Conservation (phyloP, 2,797 vertebrate species). For the Enteromius fasciolatus region DNA sequence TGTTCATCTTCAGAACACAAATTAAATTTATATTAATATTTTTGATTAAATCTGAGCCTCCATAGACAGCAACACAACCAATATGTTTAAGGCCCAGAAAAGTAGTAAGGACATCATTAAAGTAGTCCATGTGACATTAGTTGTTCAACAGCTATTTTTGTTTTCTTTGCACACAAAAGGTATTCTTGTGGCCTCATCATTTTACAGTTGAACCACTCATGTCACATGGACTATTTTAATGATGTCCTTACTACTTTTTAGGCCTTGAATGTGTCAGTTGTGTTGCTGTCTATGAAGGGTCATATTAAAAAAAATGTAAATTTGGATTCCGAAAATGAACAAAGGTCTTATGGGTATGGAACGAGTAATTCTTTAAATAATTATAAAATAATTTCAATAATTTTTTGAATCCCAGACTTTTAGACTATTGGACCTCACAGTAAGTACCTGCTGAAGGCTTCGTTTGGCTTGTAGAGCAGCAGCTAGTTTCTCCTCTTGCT, state of each 20-base stretch:
- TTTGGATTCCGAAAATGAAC: not conserved
- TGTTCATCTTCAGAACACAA: not conserved
- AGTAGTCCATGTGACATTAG: not conserved
- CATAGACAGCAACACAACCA: not conserved
- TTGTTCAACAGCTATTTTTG: not conserved
- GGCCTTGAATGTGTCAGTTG: too few relatives aligned
- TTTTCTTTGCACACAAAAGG: too few relatives aligned
- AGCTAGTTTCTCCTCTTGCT: constrained; percentile 94
- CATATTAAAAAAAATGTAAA: not conserved
- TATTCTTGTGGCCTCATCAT: too few relatives aligned
- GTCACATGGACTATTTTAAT: too few relatives aligned
- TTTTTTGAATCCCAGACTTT: not conserved
- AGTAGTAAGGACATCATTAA: too few relatives aligned
- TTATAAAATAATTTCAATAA: not conserved
- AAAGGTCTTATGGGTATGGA: not conserved
- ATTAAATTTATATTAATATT: not conserved
- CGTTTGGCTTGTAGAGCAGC: constrained; percentile 92
- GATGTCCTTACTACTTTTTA: too few relatives aligned
- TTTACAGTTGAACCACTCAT: too few relatives aligned
- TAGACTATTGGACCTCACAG: not conserved
- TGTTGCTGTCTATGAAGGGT: not conserved
- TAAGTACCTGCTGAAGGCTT: constrained; percentile 88
- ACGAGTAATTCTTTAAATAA: not conserved
- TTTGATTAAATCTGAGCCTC: not conserved
- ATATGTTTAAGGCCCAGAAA: too few relatives aligned